Evolutionary conservation across 2,888 invertebrate genomes (phyloP).

Genomic region (Tethea ocularis): DNA sequence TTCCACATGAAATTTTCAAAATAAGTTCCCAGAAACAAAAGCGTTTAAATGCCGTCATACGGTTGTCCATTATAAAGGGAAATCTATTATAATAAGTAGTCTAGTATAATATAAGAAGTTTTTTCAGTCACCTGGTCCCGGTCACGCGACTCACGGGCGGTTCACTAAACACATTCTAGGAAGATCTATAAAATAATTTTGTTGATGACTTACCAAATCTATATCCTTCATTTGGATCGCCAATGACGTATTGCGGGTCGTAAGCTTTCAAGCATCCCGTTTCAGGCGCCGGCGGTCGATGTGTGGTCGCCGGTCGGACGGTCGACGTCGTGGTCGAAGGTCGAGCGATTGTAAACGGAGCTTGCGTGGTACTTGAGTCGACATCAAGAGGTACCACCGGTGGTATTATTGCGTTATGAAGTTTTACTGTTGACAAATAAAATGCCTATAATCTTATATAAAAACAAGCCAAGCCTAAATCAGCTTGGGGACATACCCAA

Average conservation of each 20-base stretch:
- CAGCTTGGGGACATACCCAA: no score
- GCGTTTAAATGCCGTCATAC: no score
- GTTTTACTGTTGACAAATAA: neutral
- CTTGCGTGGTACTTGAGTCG: conserved; percentile 17
- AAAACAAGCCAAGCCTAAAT: no score
- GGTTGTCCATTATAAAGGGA: no score
- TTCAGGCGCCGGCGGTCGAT: conserved; percentile 66
- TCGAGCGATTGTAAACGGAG: conserved; percentile 12
- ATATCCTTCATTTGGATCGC: conserved; percentile 81
- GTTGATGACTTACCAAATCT: conserved; percentile 84
- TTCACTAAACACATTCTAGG: no score
- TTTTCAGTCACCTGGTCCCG: no score
- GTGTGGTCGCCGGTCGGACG: conserved; percentile 30
- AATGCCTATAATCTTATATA: neutral
- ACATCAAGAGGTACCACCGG: conserved; percentile 13
- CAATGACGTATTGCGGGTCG: conserved; percentile 75
- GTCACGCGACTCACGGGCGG: no score
- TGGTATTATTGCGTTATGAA: neutral
- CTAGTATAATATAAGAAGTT: no score
- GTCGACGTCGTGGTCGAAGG: conserved; percentile 9
- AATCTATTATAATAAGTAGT: no score
- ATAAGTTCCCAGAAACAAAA: no score
- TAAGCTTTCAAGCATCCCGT: conserved; percentile 79
- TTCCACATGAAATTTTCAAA: no score
- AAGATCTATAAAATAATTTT: no score